Base-by-base conservation (phyloP, 2,113 vertebrate genomes). In the Diphyllodes magnificus region DNA sequence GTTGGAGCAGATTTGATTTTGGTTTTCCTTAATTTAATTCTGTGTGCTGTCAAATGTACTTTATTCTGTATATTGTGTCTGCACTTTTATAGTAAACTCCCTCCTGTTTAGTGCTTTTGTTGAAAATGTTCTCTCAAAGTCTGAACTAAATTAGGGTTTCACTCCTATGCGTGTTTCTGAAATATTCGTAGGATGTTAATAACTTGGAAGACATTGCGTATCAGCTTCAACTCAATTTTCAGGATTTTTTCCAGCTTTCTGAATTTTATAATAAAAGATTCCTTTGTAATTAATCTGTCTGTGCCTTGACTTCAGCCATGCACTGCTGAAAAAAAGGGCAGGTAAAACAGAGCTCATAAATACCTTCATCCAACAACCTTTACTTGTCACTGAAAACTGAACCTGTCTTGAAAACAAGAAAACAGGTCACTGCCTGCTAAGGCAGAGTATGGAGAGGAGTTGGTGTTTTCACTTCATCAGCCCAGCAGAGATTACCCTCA, bases 1-100 rank as follows among this genome's bases (percentile, higher is more conserved):
- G 92, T 93, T 86, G 82, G 44, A 93, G 85, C 95, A 94, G 93
- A 94, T 96, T 96, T 96, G 90, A 96, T 94, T 96, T 96, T 93
- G 86, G 87, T 94, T 96, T 94, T 91, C 76, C 92, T 68, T 96
- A 90, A 92, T 91, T 96, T 96, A 95, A 88, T 95, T 95, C 92
- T 94, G 88, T 82, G 60, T 94, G 82, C 86, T 96, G 93, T 97
- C 95, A 96, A n/a, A 94, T 70, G 54, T 90, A 83, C 88, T 94
- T 96, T 94, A 92, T 96, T 95, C 94, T 92, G 56, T 95, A 83
- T 83, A 88, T 95, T 95, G 72, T 87, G 65, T 90, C 90, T 94
- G 70, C 42, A 49, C 69, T 93, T 91, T 92, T 79, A 76, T 88
- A 92, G 90, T 83, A 92, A 93, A 92, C 66, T 94, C 57, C 69